phyloP scores from a whole-genome alignment of 2,113 vertebrate genomes.

The Vulpes lagopus region DNA sequence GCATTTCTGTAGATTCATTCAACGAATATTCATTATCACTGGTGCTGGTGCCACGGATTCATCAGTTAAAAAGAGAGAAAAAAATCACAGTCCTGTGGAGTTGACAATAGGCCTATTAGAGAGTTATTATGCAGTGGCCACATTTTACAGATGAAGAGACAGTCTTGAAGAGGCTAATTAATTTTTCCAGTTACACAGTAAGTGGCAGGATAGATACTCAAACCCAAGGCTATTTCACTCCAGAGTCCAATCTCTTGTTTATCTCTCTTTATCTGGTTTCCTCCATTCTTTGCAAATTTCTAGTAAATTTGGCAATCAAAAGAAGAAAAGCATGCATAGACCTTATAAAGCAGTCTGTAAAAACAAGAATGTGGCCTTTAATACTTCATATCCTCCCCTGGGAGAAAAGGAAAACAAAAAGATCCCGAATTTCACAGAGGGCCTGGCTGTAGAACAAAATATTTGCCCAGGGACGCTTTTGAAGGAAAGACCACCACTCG shows the following conservation, averaged over 20 bases:
- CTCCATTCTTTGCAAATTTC: neutral
- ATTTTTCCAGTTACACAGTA: constrained; percentile 13
- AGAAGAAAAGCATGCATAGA: neutral
- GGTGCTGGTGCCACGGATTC: too few species aligned
- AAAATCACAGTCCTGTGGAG: neutral
- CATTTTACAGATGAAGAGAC: constrained; percentile 35
- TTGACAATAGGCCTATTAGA: neutral
- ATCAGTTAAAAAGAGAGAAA: neutral
- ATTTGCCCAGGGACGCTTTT: accelerated
- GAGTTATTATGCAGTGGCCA: neutral
- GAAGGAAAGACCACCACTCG: accelerated
- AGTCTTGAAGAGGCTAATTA: constrained; percentile 24
- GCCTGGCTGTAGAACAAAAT: accelerated
- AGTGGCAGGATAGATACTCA: neutral
- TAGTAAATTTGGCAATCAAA: neutral
- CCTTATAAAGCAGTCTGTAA: neutral
- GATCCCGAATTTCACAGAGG: neutral
- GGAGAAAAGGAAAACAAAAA: neutral
- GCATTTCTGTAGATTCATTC: neutral
- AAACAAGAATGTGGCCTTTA: neutral
- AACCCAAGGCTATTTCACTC: neutral
- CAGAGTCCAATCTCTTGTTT: neutral
- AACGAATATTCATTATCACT: neutral
- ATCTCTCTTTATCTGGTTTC: neutral
- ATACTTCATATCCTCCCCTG: neutral